Base-by-base conservation (phyloP, 2,888 invertebrate species). In the Daptonema setosum region DNA sequence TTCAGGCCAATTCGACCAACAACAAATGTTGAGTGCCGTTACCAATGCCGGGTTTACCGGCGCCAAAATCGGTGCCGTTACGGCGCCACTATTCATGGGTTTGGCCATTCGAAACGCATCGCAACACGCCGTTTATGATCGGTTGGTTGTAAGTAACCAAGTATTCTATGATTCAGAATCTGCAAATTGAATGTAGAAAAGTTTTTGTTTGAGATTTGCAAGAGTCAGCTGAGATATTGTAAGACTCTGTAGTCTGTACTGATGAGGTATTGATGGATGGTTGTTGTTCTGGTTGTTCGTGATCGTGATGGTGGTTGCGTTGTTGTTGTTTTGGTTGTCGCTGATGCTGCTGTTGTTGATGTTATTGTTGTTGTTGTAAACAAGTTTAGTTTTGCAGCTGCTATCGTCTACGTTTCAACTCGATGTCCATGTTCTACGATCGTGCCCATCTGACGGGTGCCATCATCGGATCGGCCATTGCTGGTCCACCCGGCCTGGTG, bases 341-440 rank as follows among this genome's bases (percentile, higher is more conserved):
- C n/a, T n/a, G n/a, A n/a, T n/a, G n/a, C n/a, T n/a, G n/a, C n/a
- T n/a, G n/a, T n/a, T n/a, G n/a, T n/a, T n/a, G n/a, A n/a, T n/a
- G n/a, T n/a, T n/a, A n/a, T n/a, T n/a, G n/a, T n/a, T n/a, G n/a
- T n/a, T n/a, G n/a, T n/a, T n/a, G n/a, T n/a, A n/a, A n/a, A n/a
- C n/a, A n/a, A n/a, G n/a, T n/a, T n/a, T n/a, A 17, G 17, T n/a
- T 8, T 47, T 8, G 8, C 51, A 51, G 59, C 2, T 54, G 56
- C 56, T 60, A 59, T 47, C 55, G 60, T 2, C 35, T 60, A 11
- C 57, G 60, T 22, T 56, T 57, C 54, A 59, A 60, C 52, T 29
- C 25, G 43, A 22, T 25, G 20, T 55, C 56, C 41, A 28, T 59
- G 26, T 53, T 54, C 22, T 47, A 29, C 17, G 59, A 60, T 28